A percentile compares a stretch with the other conserved stretches of the same genome.
These are phyloP conservation scores for Anoplolepis gracilipes DNA, from an alignment of 1,140 invertebrate species.

Conservation along the genomic window DNA sequence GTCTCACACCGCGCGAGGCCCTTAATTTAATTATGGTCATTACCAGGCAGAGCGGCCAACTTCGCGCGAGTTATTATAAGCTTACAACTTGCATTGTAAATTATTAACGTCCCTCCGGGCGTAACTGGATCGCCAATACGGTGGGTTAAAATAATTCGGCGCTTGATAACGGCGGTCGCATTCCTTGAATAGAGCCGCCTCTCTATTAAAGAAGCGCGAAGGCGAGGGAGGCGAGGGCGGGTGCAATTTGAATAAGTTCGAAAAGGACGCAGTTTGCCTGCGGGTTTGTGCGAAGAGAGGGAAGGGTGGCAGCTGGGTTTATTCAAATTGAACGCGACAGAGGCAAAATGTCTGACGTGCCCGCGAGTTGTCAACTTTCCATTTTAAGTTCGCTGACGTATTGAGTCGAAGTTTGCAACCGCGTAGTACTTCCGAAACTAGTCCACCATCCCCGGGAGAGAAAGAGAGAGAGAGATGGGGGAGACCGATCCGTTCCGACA, in stretches of 20 bases:
- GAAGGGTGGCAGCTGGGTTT: slow-evolving; percentile 54
- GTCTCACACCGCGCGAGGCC: slow-evolving; percentile 24
- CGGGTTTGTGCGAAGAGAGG: slow-evolving; percentile 28
- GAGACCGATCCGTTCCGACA: slow-evolving; percentile 10
- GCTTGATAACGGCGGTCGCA: slow-evolving; percentile 13
- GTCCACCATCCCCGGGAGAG: slow-evolving; percentile 14
- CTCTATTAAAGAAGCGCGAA: neutral
- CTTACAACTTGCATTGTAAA: slow-evolving; percentile 57
- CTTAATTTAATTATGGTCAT: slow-evolving; percentile 55
- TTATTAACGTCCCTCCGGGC: slow-evolving; percentile 40
- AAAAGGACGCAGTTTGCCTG: slow-evolving; percentile 64
- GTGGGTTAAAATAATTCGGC: slow-evolving; percentile 45
- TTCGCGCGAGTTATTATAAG: slow-evolving; percentile 51
- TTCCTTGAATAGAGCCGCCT: neutral
- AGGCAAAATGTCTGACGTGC: slow-evolving; percentile 74
- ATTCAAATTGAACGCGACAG: slow-evolving; percentile 81
- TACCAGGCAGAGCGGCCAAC: slow-evolving; percentile 27
- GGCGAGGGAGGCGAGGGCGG: neutral
- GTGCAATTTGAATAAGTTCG: slow-evolving; percentile 80
- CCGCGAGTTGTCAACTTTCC: slow-evolving; percentile 80
- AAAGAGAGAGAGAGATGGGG: no score
- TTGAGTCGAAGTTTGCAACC: slow-evolving; percentile 61
- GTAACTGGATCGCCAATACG: slow-evolving; percentile 19
- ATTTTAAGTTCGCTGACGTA: slow-evolving; percentile 78
- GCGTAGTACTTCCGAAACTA: slow-evolving; percentile 35